These are phyloP conservation scores for Trypoxylus dichotomus DNA, from an alignment of 1,140 invertebrate species.

Conservation along the genomic window DNA sequence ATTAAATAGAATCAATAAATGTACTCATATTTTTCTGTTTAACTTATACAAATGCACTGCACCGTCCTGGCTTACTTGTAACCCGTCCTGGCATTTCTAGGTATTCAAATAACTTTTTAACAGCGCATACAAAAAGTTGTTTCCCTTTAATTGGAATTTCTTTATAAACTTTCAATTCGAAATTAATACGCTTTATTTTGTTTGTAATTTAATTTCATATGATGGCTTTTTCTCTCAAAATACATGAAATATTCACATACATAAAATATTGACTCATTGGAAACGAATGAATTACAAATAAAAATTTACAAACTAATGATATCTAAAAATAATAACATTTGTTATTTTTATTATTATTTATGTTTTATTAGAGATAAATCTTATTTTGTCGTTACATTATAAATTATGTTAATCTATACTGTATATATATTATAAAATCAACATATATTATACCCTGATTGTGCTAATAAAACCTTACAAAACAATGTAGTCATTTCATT, in stretches of 20 bases:
- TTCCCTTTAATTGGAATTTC: neutral
- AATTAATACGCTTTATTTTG: neutral
- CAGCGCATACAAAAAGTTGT: too few relatives aligned
- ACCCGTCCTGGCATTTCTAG: constrained; percentile 24
- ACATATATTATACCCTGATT: constrained; percentile 7
- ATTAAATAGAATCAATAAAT: too few relatives aligned
- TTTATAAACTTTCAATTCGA: neutral
- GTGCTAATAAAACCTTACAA: constrained; percentile 26
- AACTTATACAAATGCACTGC: neutral
- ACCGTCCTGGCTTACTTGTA: constrained; percentile 28
- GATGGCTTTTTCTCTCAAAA: too few relatives aligned
- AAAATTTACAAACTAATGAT: neutral
- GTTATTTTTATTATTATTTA: neutral
- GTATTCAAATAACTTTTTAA: neutral
- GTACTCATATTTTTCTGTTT: neutral
- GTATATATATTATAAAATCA: constrained; percentile 14
- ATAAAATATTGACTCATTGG: neutral
- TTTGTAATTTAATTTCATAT: too few relatives aligned
- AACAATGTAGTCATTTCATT: neutral
- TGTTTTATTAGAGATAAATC: neutral
- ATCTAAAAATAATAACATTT: neutral
- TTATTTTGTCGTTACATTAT: neutral
- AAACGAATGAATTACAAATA: neutral
- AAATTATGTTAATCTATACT: neutral
- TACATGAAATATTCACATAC: neutral